phyloP scores from a whole-genome alignment of 2,113 vertebrate genomes.

The Prinia subflava region DNA sequence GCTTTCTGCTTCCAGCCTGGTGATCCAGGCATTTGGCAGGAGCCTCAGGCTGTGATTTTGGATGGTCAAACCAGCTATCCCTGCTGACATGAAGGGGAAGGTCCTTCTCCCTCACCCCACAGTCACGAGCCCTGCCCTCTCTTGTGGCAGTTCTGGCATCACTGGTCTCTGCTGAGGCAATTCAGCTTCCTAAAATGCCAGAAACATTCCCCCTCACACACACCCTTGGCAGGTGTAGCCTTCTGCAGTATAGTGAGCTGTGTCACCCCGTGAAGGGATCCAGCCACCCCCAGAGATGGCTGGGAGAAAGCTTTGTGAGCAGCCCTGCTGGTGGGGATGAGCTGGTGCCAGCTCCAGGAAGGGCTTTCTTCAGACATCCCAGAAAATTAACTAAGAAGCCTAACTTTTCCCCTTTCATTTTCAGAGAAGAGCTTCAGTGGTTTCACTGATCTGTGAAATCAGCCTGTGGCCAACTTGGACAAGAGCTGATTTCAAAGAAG shows the following conservation, averaged over 20 bases:
- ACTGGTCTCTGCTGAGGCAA: background rate
- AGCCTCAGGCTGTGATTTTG: background rate
- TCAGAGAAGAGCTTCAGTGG: background rate
- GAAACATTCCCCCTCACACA: background rate
- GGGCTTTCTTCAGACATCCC: background rate
- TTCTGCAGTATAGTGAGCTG: background rate
- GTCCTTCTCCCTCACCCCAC: background rate
- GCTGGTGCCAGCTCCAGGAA: background rate
- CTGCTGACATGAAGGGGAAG: background rate
- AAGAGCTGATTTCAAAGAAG: background rate
- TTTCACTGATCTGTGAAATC: background rate
- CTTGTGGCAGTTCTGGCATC: background rate
- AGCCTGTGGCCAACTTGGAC: background rate
- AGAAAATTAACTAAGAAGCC: background rate
- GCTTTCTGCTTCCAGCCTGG: background rate
- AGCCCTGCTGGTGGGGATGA: background rate
- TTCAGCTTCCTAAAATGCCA: background rate
- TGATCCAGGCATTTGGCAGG: background rate
- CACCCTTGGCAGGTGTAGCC: background rate
- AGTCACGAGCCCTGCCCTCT: accelerated
- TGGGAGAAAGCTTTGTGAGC: accelerated
- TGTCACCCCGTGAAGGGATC: background rate
- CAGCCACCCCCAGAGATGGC: background rate
- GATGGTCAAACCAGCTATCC: background rate
- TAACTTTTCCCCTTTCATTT: background rate